Evolutionary conservation across 2,797 vertebrate genomes (phyloP).

Genomic region (Amniataba percoides): DNA sequence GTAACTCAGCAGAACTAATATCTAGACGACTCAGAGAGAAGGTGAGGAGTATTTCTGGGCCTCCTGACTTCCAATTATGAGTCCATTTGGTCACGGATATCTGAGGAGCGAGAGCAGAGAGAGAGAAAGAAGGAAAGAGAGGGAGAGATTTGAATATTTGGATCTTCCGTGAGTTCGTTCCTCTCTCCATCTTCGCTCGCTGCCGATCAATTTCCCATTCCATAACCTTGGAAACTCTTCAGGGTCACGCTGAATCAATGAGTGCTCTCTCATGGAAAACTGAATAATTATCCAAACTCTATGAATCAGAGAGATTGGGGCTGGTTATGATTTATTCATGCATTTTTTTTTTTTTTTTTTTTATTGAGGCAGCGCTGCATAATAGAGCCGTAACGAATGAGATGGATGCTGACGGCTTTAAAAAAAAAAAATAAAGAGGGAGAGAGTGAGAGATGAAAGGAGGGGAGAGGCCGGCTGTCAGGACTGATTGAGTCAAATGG

Average conservation of each 20-base stretch:
- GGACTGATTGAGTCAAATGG: conserved; percentile 56
- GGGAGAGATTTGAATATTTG: conserved; percentile 72
- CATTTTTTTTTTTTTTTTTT: conserved; percentile 56
- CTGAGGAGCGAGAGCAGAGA: conserved; percentile 47
- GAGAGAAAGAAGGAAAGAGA: conserved; percentile 8
- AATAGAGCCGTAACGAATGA: conserved; percentile 73
- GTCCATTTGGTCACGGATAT: conserved; percentile 79
- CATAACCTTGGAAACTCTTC: conserved; percentile 72
- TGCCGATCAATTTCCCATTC: conserved; percentile 67
- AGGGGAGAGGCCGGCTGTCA: conserved; percentile 60
- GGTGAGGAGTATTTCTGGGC: conserved; percentile 66
- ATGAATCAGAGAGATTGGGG: conserved; percentile 61
- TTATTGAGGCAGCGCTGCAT: conserved; percentile 63
- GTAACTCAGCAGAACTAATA: conserved; percentile 78
- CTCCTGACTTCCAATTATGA: conserved; percentile 80
- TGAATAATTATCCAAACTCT: conserved; percentile 74
- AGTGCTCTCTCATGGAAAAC: conserved; percentile 51
- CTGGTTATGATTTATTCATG: conserved; percentile 77
- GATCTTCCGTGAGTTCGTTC: conserved; percentile 49
- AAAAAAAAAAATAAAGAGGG: conserved; percentile 23
- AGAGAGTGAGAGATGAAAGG: conserved; percentile 65
- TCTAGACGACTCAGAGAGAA: conserved; percentile 55
- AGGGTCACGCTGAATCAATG: conserved; percentile 76
- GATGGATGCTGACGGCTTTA: conserved; percentile 65
- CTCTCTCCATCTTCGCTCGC: conserved; percentile 51